Conservation (phyloP, 2,888 invertebrate genomes). For the Coecobrya sp. region DNA sequence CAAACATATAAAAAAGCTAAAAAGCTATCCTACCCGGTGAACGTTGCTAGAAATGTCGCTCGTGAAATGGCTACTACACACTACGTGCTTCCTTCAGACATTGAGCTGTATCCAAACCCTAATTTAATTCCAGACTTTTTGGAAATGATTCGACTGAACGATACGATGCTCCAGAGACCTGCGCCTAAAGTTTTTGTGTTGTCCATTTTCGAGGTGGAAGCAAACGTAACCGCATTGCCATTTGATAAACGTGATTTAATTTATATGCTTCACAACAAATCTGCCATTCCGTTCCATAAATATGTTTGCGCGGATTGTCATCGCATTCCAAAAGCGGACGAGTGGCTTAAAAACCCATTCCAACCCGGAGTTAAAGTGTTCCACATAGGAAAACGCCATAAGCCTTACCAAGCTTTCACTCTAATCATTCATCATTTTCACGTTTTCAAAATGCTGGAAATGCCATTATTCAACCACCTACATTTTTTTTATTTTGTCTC, state of each 20-base stretch:
- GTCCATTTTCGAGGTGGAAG: conserved; percentile 95
- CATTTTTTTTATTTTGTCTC: conserved; percentile 67
- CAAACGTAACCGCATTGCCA: conserved; percentile 89
- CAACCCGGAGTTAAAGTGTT: conserved; percentile 91
- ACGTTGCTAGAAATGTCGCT: conserved; percentile 96
- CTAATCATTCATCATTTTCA: no score
- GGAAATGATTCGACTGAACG: conserved; percentile 93
- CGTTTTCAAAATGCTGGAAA: no score
- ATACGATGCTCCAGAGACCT: conserved; percentile 86
- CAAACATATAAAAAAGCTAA: conserved; percentile 91
- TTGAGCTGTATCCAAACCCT: conserved; percentile 95
- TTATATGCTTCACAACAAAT: conserved; percentile 92
- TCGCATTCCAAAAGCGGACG: conserved; percentile 94
- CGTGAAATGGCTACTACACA: conserved; percentile 94
- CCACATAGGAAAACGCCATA: conserved; percentile 95
- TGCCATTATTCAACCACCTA: no score
- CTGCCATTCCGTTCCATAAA: conserved; percentile 97
- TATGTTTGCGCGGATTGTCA: conserved; percentile 96
- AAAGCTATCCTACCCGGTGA: conserved; percentile 95
- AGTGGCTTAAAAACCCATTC: conserved; percentile 91
- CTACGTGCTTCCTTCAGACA: conserved; percentile 95
- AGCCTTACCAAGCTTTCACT: conserved; percentile 90
- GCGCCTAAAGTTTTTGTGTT: conserved; percentile 94
- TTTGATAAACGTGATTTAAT: conserved; percentile 92
- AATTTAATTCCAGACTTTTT: conserved; percentile 94